Base-by-base conservation (phyloP, 2,113 vertebrate genomes). In the Hypomesus transpacificus region DNA sequence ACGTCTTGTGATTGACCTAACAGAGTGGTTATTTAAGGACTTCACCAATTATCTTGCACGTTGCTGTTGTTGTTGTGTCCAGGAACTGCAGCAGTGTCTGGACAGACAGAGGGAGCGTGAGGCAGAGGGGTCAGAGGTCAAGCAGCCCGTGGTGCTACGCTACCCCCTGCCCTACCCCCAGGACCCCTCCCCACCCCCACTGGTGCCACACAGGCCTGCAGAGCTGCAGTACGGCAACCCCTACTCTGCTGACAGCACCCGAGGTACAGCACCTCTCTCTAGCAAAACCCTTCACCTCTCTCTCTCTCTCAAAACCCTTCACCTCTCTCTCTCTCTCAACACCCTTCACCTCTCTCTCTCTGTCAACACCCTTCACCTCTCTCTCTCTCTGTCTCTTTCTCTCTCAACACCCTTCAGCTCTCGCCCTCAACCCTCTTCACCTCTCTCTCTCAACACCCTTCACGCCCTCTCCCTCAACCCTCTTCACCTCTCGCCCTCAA, bases 211-310 rank as follows among this genome's bases (percentile, higher is more conserved):
- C 60, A 86, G 92, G 67, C 91, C 94, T 0, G 95, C 95, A 9
- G 91, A 95, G 80, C 81, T 99, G 84, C 95, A 96, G 1, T 98
- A 90, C 56, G 96, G 96, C 79, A 98, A 98, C 73, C 97, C 96
- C 14, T 99, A 99, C 64, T 90, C 91, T 76, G 73, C 86, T 2
- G 92, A 92, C 68, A 88, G 86, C 71, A 88, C 83, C 5, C 92
- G 91, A 94, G 95, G 95, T 93, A 26, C 39, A 50, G 84, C 67
- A 18, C 18, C 39, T 31, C 26, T 13, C 58, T 17, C 34, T 17
- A n/a, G n/a, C n/a, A n/a, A n/a, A n/a, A n/a, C n/a, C n/a, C n/a
- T n/a, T n/a, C n/a, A n/a, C n/a, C n/a, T 18, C 17, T 58, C 56
- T 58, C 56, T 58, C 17, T 58, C 17, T 1, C 22, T 26, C 21